Evolutionary conservation across 1,140 invertebrate species (phyloP), one percentile per base, ranked within the genome.

Genomic region (Euura saliciscinereae): DNA sequence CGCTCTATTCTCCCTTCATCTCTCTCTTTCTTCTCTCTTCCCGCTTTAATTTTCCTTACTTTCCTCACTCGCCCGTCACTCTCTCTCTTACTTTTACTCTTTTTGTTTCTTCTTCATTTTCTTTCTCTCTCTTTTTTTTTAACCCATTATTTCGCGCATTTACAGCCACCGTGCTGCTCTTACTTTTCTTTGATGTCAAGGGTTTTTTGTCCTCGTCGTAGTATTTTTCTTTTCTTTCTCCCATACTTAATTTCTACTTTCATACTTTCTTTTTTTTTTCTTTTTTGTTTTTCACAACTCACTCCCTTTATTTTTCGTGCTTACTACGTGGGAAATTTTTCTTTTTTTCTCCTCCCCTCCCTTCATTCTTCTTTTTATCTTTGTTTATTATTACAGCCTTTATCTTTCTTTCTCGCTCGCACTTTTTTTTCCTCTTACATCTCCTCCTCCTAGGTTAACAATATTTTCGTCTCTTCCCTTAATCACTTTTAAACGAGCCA

Each of bases 251-350:
- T 59, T 6, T 6, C 13, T 6, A 11, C 51, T 59, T 59, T 59
- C 51, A 3, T 4, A 3, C 51, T 3, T 72, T 78, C 74, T 80
- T 67, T 76, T 73, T 81, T 78, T 77, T 83, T 82, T 83, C 83
- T 83, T 78, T 82, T 83, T 78, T 77, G 80, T 84, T 83, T 78
- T 82, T 80, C 78, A 78, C 81, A 83, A 83, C 83, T 83, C 83
- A 83, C 79, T 64, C 45, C 76, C 77, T 75, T 65, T 72, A 66
- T 69, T 76, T 71, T 77, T 76, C 74, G 70, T 28, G 28, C 28
- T 28, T 28, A 28, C 28, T 28, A 28, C 28, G 28, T 28, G 28
- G 28, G 28, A 28, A 28, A 28, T 75, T 70, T 46, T 74, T 28
- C 45, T 45, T 43, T 78, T 75, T 64, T 46, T 65, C 43, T n/a